phyloP scores from a whole-genome alignment of 2,113 vertebrate species.

The Grallaria varia region DNA sequence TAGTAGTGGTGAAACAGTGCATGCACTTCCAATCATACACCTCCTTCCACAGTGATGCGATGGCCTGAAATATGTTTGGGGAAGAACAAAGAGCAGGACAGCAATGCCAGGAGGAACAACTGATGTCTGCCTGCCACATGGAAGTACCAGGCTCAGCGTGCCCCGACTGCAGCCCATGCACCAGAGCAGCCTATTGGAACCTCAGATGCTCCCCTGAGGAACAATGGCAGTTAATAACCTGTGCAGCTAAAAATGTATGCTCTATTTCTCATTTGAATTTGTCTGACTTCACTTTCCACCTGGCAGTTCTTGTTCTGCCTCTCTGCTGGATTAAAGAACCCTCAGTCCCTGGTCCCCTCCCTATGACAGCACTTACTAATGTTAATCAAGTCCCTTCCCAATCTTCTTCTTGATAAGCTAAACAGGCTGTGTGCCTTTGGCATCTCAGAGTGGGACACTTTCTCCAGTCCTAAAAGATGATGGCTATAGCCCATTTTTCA shows the following conservation, averaged over 20 bases:
- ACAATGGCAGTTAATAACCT: not conserved
- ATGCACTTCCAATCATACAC: not conserved
- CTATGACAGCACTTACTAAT: not conserved
- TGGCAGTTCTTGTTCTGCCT: not conserved
- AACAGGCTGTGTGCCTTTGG: not conserved
- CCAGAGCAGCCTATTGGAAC: not conserved
- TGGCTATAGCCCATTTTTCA: not conserved
- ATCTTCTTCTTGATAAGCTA: not conserved
- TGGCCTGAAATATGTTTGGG: not conserved
- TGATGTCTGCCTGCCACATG: rapidly evolving
- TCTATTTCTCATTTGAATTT: constrained; percentile 36
- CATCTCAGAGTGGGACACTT: not conserved
- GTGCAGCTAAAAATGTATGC: not conserved
- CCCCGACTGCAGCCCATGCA: not conserved
- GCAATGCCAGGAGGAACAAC: not conserved
- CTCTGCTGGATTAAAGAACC: not conserved
- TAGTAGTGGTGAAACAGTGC: not conserved
- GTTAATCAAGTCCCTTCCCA: constrained; percentile 10
- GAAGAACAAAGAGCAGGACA: not conserved
- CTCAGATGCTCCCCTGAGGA: not conserved
- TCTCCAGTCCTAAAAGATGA: not conserved
- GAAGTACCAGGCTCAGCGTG: rapidly evolving
- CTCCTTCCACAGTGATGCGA: not conserved
- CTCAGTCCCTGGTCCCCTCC: not conserved
- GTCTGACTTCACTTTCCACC: not conserved